Evolutionary conservation across 2,888 invertebrate species (phyloP), one percentile per base, ranked within the genome.

Genomic region (Parascotia fuliginaria): DNA sequence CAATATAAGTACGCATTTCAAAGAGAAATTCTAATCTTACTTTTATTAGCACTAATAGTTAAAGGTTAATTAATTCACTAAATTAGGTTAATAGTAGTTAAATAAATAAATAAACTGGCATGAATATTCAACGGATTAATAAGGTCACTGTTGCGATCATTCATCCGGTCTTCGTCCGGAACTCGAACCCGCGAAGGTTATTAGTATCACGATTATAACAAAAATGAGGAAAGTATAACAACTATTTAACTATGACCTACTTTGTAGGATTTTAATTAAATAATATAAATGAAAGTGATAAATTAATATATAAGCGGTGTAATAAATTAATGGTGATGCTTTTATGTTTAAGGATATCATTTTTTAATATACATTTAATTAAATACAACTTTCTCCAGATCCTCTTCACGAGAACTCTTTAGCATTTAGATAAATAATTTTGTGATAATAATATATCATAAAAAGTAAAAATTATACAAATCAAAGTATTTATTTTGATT

Each of bases 21-120:
- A n/a, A n/a, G n/a, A n/a, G n/a, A n/a, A n/a, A n/a, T n/a, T n/a
- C n/a, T n/a, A n/a, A n/a, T n/a, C n/a, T n/a, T n/a, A n/a, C n/a
- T n/a, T n/a, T n/a, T n/a, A n/a, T n/a, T n/a, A n/a, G n/a, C n/a
- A n/a, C n/a, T n/a, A 43, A 28, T 42, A 56, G 55, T 66, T 60
- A 55, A 31, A 65, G 53, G 67, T 54, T 58, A 64, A 65, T 66
- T 53, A 53, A 53, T 52, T 40, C 57, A 29, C 13, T 39, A 46
- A 64, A 66, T 66, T 58, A 39, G 65, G 60, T 65, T 64, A 65
- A 56, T 56, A 45, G 22, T 47, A 42, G 47, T 49, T 42, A 65
- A 65, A 56, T 60, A 51, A 54, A 62, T 47, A 65, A 66, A 60
- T 54, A 49, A 49, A 53, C 15, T 44, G 52, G 39, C 12, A 60